Evolutionary conservation across 2,113 vertebrate species (phyloP), one percentile per base, ranked within the genome.

Genomic region (Lanius collurio): DNA sequence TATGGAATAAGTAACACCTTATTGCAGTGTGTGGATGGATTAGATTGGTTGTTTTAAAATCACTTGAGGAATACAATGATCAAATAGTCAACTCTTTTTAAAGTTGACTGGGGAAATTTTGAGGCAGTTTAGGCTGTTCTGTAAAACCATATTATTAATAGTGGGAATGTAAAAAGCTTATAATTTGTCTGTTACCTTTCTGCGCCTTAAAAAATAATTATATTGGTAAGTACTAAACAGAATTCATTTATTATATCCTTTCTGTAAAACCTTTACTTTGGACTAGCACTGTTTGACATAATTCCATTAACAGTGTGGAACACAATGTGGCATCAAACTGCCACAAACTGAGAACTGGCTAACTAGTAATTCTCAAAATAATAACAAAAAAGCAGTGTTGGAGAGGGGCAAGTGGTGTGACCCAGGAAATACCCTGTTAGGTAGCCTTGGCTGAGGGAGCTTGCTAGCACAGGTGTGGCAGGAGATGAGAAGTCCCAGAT

Each of bases 401-500:
- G 8, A 11, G 23, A 27, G 41, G 17, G 47, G 26, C 26, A 39
- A 19, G n/a, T 31, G 47, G 6, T 49, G 3, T 57, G 10, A 52
- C 53, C 39, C 33, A 35, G 55, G 46, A 80, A 69, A n/a, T 9
- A 27, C 0, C 2, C 16, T 35, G 10, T n/a, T 39, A 4, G 19
- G 28, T n/a, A 37, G 42, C 7, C 53, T 49, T 90, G 63, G 42
- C 63, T 56, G 39, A 62, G n/a, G 53, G 46, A 90, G 30, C 27
- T 63, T n/a, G 20, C 24, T 52, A 39, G 33, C 20, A 2, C 23
- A 74, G 41, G 13, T 83, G 67, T 73, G 8, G 21, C 39, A 69
- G 63, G 60, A 28, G 28, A 11, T 15, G 27, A 28, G 2, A 63
- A 75, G 42, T 64, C 44, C 35, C 18, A 3, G 2, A 0, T 0